Evolutionary conservation across 2,113 vertebrate species (phyloP).

Genomic region (Oplegnathus fasciatus): DNA sequence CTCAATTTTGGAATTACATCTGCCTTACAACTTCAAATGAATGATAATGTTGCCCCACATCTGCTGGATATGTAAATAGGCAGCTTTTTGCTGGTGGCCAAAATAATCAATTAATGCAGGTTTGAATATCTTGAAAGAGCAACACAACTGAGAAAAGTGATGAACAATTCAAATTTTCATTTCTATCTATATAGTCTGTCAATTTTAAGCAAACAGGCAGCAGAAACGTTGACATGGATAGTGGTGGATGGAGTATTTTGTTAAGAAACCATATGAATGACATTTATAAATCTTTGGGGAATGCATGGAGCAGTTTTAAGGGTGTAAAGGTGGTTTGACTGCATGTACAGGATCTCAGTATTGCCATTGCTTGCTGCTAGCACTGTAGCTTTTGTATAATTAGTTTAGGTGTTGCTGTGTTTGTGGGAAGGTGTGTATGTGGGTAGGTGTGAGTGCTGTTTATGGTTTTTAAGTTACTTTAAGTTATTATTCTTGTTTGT

Average conservation of each 20-base stretch:
- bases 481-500: constrained; percentile 25
- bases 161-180: not conserved
- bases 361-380: not conserved
- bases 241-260: not conserved
- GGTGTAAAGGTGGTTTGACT: constrained; percentile 12
- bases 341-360: constrained; percentile 1
- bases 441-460: constrained; percentile 23
- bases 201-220: not conserved
- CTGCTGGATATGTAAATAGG: not conserved
- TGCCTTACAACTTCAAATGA: not conserved
- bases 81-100: not conserved
- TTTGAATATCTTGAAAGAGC: not conserved
- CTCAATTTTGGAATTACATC: not conserved
- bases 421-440: constrained; percentile 22
- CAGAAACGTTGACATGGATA: not conserved
- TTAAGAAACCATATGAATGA: constrained; percentile 4
- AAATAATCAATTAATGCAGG: not conserved
- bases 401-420: constrained; percentile 24
- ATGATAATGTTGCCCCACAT: not conserved
- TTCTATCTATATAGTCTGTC: not conserved
- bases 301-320: constrained; percentile 10
- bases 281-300: constrained; percentile 6
- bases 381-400: constrained; percentile 27
- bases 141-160: not conserved
- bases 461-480: constrained; percentile 29